Evolutionary conservation across 2,888 invertebrate genomes (phyloP).

Genomic region (Oligia strigilis): DNA sequence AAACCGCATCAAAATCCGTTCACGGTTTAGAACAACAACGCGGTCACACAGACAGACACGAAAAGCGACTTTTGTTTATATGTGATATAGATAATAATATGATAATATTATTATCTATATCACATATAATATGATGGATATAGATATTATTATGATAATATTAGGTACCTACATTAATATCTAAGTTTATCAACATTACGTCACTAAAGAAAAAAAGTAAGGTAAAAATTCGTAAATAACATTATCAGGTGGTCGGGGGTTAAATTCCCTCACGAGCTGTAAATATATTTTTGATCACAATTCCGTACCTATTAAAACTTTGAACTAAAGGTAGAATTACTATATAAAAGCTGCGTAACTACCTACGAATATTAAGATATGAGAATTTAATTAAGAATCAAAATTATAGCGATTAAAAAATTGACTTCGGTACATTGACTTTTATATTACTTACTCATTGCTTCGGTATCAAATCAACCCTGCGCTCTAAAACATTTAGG

Average conservation of each 20-base stretch:
- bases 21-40: not conserved
- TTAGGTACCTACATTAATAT: not conserved
- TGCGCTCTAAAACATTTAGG: no score
- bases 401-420: not conserved
- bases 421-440: no score
- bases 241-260: conserved; percentile 68
- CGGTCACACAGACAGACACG: not conserved
- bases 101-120: no score
- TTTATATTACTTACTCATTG: no score
- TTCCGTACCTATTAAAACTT: not conserved
- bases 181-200: not conserved
- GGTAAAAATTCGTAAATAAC: not conserved
- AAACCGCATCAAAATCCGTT: not conserved
- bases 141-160: no score
- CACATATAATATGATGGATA: no score
- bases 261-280: conserved; percentile 71
- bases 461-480: not conserved
- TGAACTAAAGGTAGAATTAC: not conserved
- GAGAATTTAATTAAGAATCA: not conserved
- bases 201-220: not conserved
- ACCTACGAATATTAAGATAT: not conserved
- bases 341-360: not conserved
- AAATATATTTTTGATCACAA: not conserved
- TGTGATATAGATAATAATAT: no score
- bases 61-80: not conserved